Base-by-base conservation (phyloP, 1,140 invertebrate genomes). In the Zaprionus camerounensis region DNA sequence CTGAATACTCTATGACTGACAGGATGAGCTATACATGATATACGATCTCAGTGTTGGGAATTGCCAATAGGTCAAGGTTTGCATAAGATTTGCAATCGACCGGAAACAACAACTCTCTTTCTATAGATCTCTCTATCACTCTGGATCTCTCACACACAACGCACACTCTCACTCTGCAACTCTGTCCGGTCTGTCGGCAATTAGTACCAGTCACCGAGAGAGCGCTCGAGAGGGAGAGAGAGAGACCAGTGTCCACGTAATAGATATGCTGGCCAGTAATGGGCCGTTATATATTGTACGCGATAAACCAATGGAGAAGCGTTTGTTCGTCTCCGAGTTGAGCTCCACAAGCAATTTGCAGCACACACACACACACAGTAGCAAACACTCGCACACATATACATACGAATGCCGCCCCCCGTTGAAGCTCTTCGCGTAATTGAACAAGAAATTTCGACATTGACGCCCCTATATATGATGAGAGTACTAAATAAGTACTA, bases 121-220 rank as follows among this genome's bases (percentile, higher is more conserved):
- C 66, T 15, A 34, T 34, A 11, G 9, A 34, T 34, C 9, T 34
- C 31, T 11, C 31, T 34, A 1, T 7, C 76, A 38, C 55, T 72
- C 55, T 24, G 17, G 15, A 17, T 56, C 59, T 62, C 41, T 38
- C 17, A 17, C n/a, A 34, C 17, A 15, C 53, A 56, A 17, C 15
- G 11, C 49, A n/a, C 26, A 51, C 34, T n/a, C 59, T 51, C 68
- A 41, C 20, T 57, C 62, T 9, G 7, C n/a, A n/a, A 46, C 41
- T 46, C 41, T 46, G n/a, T 20, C 20, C 58, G 15, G 26, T 63
- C n/a, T n/a, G 80, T 72, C 84, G 64, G 67, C 85, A 84, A 88
- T 84, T 84, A 88, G 87, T 91, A 87, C 87, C 87, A 87, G 87
- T 77, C 87, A 84, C 87, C 80, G 68, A 74, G 5, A 51, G 51